Base-by-base conservation (phyloP, 2,113 vertebrate species). In the Mixornis gularis region DNA sequence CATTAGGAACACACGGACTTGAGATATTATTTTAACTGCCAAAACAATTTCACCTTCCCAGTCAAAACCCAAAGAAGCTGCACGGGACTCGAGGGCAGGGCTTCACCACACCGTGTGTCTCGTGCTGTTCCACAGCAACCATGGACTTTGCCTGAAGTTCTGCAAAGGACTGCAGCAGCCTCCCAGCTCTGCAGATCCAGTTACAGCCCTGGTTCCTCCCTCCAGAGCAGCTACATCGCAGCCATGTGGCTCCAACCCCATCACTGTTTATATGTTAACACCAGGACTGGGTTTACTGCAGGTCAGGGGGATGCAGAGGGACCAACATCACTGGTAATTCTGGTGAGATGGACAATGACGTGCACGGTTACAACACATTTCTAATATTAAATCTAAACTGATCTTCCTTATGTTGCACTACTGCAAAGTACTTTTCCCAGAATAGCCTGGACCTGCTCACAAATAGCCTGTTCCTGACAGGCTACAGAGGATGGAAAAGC, bases 121-220 rank as follows among this genome's bases (percentile, higher is more conserved):
- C n/a, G 7, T 7, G 3, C 70, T 58, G 48, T 30, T 55, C 49
- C 68, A 32, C 68, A 34, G 73, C 44, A 52, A 24, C 0, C n/a
- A 36, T 3, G 71, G 52, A 30, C 18, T 59, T 48, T 6, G 51
- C 51, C 89, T 76, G 89, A 95, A 40, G 82, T 14, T 24, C 36
- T 90, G 92, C 85, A 88, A 93, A 93, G 65, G 43, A 51, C 85
- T 85, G 94, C 43, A 89, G 82, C 90, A 90, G 83, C 59, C 82
- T 69, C 27, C 4, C 13, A 90, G 89, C 46, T 64, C 90, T 70
- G 70, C 91, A 72, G 87, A 70, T 90, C 77, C 55, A 79, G 53
- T 92, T 95, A 87, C 82, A 92, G 5, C 41, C 59, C 51, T 3
- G 66, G 51, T 22, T 51, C 71, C 94, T 86, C 76, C 78, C 66